Evolutionary conservation across 2,113 vertebrate genomes (phyloP).

Genomic region (Cettia cetti): DNA sequence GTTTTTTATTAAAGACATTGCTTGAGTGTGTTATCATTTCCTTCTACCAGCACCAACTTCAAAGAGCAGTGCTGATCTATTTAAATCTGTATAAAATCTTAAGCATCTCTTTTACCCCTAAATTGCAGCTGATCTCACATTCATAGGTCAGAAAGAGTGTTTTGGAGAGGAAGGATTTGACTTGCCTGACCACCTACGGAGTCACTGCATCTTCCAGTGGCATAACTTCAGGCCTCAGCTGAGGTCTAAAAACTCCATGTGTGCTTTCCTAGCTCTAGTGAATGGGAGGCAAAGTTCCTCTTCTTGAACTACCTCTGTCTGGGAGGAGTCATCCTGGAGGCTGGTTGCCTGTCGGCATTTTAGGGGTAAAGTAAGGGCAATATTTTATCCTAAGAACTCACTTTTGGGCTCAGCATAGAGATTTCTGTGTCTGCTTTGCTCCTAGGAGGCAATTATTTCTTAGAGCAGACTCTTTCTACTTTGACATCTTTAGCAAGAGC

Average conservation of each 20-base stretch:
- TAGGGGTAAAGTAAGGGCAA: not conserved
- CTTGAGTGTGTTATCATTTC: not conserved
- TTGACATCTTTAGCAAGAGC: not conserved
- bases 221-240: not conserved
- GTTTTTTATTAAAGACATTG: not conserved
- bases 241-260: not conserved
- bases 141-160: not conserved
- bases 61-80: not conserved
- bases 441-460: not conserved
- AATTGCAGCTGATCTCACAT: not conserved
- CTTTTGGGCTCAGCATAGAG: not conserved
- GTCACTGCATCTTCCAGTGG: not conserved
- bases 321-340: not conserved
- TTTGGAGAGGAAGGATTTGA: not conserved
- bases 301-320: not conserved
- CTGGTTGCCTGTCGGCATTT: not conserved
- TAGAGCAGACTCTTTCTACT: not conserved
- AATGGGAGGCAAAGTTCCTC: not conserved
- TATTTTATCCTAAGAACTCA: not conserved
- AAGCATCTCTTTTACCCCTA: not conserved
- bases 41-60: not conserved
- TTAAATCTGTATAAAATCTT: not conserved
- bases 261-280: not conserved
- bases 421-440: not conserved
- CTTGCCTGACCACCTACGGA: not conserved